Evolutionary conservation across 2,113 vertebrate species (phyloP).

Genomic region (Camelus dromedarius): DNA sequence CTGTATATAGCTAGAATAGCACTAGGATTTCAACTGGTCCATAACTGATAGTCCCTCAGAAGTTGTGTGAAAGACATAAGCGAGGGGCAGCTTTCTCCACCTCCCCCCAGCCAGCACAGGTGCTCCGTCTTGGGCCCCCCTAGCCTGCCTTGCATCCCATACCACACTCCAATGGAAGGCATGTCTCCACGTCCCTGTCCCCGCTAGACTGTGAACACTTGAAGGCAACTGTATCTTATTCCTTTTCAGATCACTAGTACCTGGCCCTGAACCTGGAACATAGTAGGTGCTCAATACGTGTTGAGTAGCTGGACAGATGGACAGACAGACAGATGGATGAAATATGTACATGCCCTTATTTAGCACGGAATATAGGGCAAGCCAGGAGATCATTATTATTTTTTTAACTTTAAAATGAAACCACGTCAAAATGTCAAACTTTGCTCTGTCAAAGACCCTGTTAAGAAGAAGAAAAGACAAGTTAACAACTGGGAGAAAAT

Average conservation of each 20-base stretch:
- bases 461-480: slow-evolving; percentile 16
- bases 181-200: neutral
- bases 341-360: slow-evolving; percentile 26
- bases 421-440: slow-evolving; percentile 31
- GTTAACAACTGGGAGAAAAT: neutral
- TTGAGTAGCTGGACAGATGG: neutral
- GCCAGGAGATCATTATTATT: neutral
- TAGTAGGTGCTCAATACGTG: neutral
- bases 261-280: neutral
- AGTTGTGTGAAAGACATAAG: neutral
- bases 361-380: neutral
- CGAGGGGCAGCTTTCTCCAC: neutral
- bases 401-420: slow-evolving; percentile 3
- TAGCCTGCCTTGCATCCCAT: neutral
- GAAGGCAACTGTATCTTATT: slow-evolving; percentile 30
- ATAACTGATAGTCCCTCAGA: neutral
- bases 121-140: neutral
- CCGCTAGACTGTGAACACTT: neutral
- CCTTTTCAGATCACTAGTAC: slow-evolving; percentile 19
- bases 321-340: neutral
- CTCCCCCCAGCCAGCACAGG: neutral
- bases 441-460: neutral
- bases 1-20: slow-evolving; percentile 3
- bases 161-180: neutral
- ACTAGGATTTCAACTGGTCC: slow-evolving; percentile 39